Conservation (phyloP, 2,888 invertebrate genomes). For the Rhingia rostrata region DNA sequence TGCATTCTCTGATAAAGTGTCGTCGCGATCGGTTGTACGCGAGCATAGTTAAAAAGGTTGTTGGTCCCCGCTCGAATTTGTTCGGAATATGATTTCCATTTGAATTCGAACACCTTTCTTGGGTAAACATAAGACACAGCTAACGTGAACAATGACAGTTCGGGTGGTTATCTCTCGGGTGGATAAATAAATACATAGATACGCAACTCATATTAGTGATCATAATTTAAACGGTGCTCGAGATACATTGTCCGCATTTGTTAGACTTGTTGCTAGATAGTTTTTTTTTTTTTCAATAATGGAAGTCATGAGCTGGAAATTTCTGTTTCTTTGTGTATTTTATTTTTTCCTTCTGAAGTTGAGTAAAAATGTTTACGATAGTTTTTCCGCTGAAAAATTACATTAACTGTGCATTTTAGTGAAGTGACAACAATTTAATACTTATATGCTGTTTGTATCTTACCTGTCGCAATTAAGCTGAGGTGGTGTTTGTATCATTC, state of each 20-base stretch:
- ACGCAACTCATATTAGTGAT: too few species aligned
- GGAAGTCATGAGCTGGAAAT: conserved; percentile 77
- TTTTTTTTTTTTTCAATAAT: conserved; percentile 61
- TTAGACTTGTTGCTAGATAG: conserved; percentile 10
- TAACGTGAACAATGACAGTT: too few species aligned
- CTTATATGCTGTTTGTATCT: not conserved
- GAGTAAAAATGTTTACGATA: conserved; percentile 66
- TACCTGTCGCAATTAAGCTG: conserved; percentile 6
- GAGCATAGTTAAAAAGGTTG: conserved; percentile 16
- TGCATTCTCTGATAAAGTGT: conserved; percentile 58
- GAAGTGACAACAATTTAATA: conserved; percentile 36
- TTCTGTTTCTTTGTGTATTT: conserved; percentile 76
- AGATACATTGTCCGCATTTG: too few species aligned
- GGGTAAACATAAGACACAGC: too few species aligned
- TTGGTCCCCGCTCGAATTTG: conserved; percentile 7
- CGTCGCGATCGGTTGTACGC: conserved; percentile 60
- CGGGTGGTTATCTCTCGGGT: too few species aligned
- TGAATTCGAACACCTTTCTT: not conserved
- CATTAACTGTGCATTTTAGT: conserved; percentile 38
- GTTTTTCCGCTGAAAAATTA: conserved; percentile 43
- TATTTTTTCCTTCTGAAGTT: conserved; percentile 76
- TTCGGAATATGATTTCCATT: conserved; percentile 29
- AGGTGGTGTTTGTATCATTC: conserved; percentile 19
- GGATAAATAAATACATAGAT: too few species aligned
- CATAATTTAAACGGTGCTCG: too few species aligned